Conservation (phyloP, 2,113 vertebrate species). For the Garra rufa region DNA sequence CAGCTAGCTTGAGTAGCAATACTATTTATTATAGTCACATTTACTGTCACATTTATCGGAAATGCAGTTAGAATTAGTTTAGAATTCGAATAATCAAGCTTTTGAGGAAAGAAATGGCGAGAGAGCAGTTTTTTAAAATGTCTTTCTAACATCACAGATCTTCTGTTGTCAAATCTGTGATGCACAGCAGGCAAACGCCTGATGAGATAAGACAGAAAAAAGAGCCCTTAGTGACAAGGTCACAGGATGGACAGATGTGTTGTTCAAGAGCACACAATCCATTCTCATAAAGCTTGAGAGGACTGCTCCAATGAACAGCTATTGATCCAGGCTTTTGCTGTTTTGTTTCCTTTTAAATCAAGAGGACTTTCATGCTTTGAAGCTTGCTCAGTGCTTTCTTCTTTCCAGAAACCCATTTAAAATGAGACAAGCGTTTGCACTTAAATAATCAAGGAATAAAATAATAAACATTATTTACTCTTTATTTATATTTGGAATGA, state of each 20-base stretch:
- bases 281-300: conserved; percentile 28
- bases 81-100: background rate
- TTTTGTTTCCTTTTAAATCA: conserved; percentile 34
- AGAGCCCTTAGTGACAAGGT: conserved; percentile 18
- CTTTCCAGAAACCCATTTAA: background rate
- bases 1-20: background rate
- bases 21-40: background rate
- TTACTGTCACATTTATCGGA: background rate
- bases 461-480: background rate
- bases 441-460: conserved; percentile 7
- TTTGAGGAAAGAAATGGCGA: background rate
- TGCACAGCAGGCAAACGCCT: background rate
- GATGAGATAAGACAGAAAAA: conserved; percentile 35
- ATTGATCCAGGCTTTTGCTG: conserved; percentile 26
- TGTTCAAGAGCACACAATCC: conserved; percentile 24
- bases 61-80: background rate
- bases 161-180: background rate
- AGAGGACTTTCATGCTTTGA: conserved; percentile 16
- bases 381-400: background rate
- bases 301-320: conserved; percentile 30
- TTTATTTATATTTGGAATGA: background rate
- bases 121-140: background rate
- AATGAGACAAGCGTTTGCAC: background rate
- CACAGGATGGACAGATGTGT: background rate
- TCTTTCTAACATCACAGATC: conserved; percentile 15